Percentiles rank a stretch among this genome's conserved stretches.
Conservation (phyloP, 1,140 invertebrate genomes). For the Gonatopus flavifemur region DNA sequence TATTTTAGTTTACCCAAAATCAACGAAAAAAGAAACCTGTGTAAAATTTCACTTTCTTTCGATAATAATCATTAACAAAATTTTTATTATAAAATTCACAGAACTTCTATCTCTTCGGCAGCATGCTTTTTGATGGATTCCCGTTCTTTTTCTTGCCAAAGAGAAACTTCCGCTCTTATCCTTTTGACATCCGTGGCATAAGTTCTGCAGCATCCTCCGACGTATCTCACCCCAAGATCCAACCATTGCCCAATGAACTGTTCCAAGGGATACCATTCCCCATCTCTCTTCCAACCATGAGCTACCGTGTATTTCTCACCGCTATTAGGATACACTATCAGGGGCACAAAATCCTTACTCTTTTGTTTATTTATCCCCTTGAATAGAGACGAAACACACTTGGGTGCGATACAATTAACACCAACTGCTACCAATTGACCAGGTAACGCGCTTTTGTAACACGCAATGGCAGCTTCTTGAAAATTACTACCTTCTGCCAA, state of each 20-base stretch:
- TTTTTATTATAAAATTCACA: too few relatives aligned
- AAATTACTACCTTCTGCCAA: conserved; percentile 78
- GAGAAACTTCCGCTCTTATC: conserved; percentile 53
- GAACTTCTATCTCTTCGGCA: too few relatives aligned
- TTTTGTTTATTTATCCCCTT: conserved; percentile 51
- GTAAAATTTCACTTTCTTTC: too few relatives aligned
- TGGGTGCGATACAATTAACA: conserved; percentile 81
- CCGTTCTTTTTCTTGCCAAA: too few relatives aligned
- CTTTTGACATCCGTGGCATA: conserved; percentile 64
- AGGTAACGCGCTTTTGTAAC: conserved; percentile 63
- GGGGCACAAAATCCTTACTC: conserved; percentile 42
- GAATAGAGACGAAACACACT: conserved; percentile 62
- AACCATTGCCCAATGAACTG: conserved; percentile 70
- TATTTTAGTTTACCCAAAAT: too few relatives aligned
- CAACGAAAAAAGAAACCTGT: too few relatives aligned
- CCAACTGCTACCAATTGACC: conserved; percentile 79
- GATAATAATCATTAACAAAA: too few relatives aligned
- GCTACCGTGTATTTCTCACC: conserved; percentile 63
- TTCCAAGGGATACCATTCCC: conserved; percentile 59
- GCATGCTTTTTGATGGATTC: too few relatives aligned
- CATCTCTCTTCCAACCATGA: conserved; percentile 63
- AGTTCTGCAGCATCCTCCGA: conserved; percentile 81
- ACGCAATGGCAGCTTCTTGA: conserved; percentile 62
- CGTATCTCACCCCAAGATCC: conserved; percentile 67
- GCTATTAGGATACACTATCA: conserved; percentile 76